Conservation (phyloP, 2,888 invertebrate genomes). For the Drosophila subsilvestris region DNA sequence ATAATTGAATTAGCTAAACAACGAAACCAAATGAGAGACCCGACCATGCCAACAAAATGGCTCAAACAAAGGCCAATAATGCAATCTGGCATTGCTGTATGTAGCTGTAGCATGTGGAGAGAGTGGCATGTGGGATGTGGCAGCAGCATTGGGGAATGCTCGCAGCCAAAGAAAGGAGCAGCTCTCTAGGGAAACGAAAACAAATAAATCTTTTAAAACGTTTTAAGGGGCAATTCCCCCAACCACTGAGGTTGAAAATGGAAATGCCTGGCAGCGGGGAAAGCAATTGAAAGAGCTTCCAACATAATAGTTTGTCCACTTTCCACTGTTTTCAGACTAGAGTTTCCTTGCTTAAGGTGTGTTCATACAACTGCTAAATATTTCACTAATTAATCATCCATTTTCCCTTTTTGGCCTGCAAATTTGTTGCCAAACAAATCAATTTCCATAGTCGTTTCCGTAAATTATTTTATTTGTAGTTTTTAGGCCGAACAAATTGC, state of each 20-base stretch:
- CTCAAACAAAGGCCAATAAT: constrained; percentile 48
- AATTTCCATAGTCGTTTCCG: constrained; percentile 2
- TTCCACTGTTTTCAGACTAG: neutral
- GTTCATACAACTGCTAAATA: neutral
- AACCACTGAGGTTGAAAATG: neutral
- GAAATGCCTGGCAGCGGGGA: neutral
- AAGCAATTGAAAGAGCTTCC: neutral
- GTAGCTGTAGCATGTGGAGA: neutral
- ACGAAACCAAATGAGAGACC: constrained; percentile 34
- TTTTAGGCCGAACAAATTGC: constrained; percentile 21
- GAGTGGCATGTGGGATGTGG: constrained; percentile 2
- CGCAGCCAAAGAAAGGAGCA: neutral
- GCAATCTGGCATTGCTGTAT: constrained; percentile 22
- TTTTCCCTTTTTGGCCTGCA: neutral
- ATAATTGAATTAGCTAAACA: constrained; percentile 75
- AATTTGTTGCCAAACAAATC: neutral
- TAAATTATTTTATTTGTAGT: neutral
- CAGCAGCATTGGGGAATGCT: constrained; percentile 12
- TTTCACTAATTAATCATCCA: neutral
- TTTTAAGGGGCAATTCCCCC: neutral
- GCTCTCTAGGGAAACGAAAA: neutral
- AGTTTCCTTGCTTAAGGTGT: neutral
- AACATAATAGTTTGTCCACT: neutral
- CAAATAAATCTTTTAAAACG: constrained; percentile 8
- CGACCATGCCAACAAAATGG: constrained; percentile 53